phyloP scores from a whole-genome alignment of 2,888 invertebrate genomes.

The Ypsolopha scabrella region DNA sequence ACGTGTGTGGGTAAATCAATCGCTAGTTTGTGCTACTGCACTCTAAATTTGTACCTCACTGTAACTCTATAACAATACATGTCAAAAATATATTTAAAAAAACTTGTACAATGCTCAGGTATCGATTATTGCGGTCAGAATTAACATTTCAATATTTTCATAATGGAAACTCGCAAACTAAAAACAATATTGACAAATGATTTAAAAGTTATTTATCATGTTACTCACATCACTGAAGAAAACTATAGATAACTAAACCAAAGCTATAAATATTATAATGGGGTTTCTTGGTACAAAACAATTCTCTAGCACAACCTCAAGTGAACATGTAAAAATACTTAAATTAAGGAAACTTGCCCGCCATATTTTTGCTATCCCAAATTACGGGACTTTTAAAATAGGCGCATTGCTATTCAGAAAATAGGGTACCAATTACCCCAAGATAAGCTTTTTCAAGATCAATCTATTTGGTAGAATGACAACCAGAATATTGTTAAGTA shows the following conservation, averaged over 20 bases:
- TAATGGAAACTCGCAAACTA: background rate
- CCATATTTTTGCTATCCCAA: no score
- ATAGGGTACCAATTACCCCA: no score
- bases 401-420: no score
- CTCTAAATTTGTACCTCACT: no score
- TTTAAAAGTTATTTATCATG: background rate
- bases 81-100: slow-evolving; percentile 27
- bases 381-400: no score
- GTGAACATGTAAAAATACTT: slow-evolving; percentile 37
- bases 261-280: background rate
- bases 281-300: slow-evolving; percentile 1
- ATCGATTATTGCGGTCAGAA: slow-evolving; percentile 30
- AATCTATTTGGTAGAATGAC: no score
- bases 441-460: no score
- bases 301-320: slow-evolving; percentile 50
- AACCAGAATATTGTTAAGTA: no score
- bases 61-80: slow-evolving; percentile 1
- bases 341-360: no score
- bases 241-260: background rate
- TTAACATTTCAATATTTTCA: background rate
- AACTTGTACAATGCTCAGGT: slow-evolving; percentile 53
- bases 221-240: background rate
- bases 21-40: no score
- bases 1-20: no score
- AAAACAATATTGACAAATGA: background rate